These are phyloP conservation scores for Cepaea hortensis DNA, from an alignment of 2,888 invertebrate species.

Conservation along the genomic window DNA sequence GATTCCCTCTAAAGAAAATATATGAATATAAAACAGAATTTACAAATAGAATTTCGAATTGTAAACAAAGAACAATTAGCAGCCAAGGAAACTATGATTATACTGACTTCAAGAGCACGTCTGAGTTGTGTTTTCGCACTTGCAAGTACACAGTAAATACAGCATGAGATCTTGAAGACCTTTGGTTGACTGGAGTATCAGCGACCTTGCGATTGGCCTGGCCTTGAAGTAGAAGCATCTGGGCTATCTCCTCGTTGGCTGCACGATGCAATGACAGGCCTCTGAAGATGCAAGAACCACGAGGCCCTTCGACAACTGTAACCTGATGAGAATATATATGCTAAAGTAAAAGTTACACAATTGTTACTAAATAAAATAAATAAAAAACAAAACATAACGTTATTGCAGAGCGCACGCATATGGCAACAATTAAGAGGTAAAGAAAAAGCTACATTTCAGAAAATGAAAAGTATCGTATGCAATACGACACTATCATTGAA, in stretches of 20 bases:
- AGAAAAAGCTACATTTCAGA: no score
- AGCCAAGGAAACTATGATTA: no score
- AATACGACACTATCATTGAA: no score
- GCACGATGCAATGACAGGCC: constrained; percentile 71
- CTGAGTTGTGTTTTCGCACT: constrained; percentile 65
- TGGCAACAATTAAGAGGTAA: no score
- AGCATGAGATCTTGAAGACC: constrained; percentile 74
- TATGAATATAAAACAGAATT: background rate
- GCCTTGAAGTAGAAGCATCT: constrained; percentile 70
- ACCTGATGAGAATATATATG: constrained; percentile 58
- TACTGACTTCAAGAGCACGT: constrained; percentile 67
- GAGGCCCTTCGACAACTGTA: constrained; percentile 68
- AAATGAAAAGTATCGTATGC: no score
- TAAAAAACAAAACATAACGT: background rate
- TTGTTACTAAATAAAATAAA: no score
- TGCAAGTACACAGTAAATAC: constrained; percentile 72
- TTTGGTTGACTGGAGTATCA: constrained; percentile 72
- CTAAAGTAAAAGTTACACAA: no score
- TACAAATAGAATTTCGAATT: background rate
- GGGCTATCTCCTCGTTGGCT: constrained; percentile 72
- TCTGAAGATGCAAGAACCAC: constrained; percentile 66
- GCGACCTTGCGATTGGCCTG: constrained; percentile 72
- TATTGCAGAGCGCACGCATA: no score
- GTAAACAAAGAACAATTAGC: background rate
- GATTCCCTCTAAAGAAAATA: no score